These are phyloP conservation scores for Scaptomyza polygonia DNA, from an alignment of 2,888 invertebrate genomes.

Conservation along the genomic window DNA sequence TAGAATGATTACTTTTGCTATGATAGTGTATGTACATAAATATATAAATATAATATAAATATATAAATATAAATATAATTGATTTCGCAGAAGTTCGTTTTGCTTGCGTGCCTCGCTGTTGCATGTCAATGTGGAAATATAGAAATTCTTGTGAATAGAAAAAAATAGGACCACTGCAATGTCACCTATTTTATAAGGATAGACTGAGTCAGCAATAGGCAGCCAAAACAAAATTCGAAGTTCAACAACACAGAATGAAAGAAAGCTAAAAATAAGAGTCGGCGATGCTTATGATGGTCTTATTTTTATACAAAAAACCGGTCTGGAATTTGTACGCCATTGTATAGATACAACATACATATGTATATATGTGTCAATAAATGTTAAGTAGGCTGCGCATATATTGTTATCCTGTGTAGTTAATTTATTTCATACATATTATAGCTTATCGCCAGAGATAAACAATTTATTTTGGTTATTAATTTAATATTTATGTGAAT, in stretches of 20 bases:
- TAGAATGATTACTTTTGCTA: not conserved
- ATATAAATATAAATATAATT: not conserved
- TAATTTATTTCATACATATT: not conserved
- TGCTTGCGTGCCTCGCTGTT: conserved; percentile 7
- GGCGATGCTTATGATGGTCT: conserved; percentile 5
- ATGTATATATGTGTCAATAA: not conserved
- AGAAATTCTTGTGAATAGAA: conserved; percentile 23
- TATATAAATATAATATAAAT: no score
- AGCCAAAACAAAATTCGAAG: no score
- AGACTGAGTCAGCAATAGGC: conserved; percentile 39
- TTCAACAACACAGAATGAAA: conserved; percentile 28
- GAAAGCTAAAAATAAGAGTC: conserved; percentile 25
- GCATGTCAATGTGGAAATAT: conserved; percentile 19
- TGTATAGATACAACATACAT: not conserved
- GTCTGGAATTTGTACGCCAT: conserved; percentile 19
- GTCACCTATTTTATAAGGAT: conserved; percentile 18
- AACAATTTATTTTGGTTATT: not conserved
- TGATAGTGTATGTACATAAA: conserved; percentile 4
- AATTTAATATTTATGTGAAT: not conserved
- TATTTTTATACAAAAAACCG: conserved; percentile 28
- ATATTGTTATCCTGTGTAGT: not conserved
- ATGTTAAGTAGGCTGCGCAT: not conserved
- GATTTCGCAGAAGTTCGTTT: conserved; percentile 2
- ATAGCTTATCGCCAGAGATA: not conserved
- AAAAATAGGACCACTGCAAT: conserved; percentile 19